A percentile compares a stretch with the other conserved stretches of the same genome.
Evolutionary conservation across 1,140 invertebrate species (phyloP).

Genomic region (Drosophila watanabei): DNA sequence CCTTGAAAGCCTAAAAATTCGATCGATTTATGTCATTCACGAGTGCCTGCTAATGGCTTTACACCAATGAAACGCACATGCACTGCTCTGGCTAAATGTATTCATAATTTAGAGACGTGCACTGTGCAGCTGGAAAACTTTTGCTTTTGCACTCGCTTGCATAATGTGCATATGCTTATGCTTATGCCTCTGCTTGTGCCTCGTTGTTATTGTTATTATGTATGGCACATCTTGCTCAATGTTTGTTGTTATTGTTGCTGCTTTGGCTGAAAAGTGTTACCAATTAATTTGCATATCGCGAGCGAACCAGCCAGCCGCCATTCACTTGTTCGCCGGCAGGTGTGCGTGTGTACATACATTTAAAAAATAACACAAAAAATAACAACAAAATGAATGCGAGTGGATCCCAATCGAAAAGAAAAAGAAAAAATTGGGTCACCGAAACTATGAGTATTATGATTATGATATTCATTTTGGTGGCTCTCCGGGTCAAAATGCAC

Average conservation of each 20-base stretch:
- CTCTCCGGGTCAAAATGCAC: slow-evolving; percentile 31
- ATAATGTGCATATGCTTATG: slow-evolving; percentile 53
- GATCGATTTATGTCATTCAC: slow-evolving; percentile 50
- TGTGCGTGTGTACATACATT: slow-evolving; percentile 27
- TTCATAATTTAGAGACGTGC: slow-evolving; percentile 61
- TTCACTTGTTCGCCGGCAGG: slow-evolving; percentile 60
- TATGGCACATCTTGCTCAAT: slow-evolving; percentile 58
- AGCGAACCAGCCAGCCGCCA: slow-evolving; percentile 50
- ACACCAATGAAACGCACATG: slow-evolving; percentile 46
- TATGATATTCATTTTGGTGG: slow-evolving; percentile 40
- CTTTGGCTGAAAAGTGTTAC: slow-evolving; percentile 68
- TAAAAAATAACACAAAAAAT: neutral
- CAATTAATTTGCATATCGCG: slow-evolving; percentile 81
- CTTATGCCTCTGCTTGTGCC: slow-evolving; percentile 36
- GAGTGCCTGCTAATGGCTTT: slow-evolving; percentile 34
- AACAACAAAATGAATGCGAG: slow-evolving; percentile 8
- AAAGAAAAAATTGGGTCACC: slow-evolving; percentile 63
- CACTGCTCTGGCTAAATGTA: slow-evolving; percentile 21
- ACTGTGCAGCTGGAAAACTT: slow-evolving; percentile 54
- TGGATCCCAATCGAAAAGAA: slow-evolving; percentile 31
- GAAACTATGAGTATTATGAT: slow-evolving; percentile 54
- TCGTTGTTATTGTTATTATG: slow-evolving; percentile 47
- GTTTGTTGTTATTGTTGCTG: slow-evolving; percentile 33
- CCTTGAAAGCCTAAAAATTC: slow-evolving; percentile 22
- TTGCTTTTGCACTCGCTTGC: slow-evolving; percentile 67